Percentiles rank a stretch among this genome's conserved stretches.
phyloP scores from a whole-genome alignment of 2,113 vertebrate genomes.

The Scortum barcoo region DNA sequence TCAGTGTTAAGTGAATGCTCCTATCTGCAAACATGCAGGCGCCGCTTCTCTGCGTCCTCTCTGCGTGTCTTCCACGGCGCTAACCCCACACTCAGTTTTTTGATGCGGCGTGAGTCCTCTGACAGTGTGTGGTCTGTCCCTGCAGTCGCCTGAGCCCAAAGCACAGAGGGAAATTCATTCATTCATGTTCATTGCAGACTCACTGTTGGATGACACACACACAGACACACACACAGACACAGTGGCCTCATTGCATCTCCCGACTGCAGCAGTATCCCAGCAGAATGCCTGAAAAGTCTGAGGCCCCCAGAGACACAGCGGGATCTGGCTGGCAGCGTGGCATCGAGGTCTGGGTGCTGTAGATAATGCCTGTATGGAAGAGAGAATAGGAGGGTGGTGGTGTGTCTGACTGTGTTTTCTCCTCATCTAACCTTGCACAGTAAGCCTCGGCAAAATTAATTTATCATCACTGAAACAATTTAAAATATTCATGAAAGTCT shows the following conservation, averaged over 20 bases:
- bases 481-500: not conserved
- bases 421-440: slow-evolving; percentile 8
- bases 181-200: slow-evolving; percentile 40
- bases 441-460: not conserved
- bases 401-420: slow-evolving; percentile 26
- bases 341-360: slow-evolving; percentile 50
- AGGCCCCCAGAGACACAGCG: slow-evolving; percentile 56
- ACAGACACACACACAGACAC: slow-evolving; percentile 30
- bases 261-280: slow-evolving; percentile 66
- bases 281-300: slow-evolving; percentile 70
- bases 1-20: slow-evolving; percentile 14
- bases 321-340: slow-evolving; percentile 52
- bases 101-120: slow-evolving; percentile 11
- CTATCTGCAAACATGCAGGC: slow-evolving; percentile 60
- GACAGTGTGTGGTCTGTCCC: slow-evolving; percentile 44
- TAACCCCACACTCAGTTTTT: slow-evolving; percentile 14
- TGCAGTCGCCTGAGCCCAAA: slow-evolving; percentile 38
- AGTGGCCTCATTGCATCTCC: slow-evolving; percentile 33
- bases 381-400: slow-evolving; percentile 7
- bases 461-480: not conserved
- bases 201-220: slow-evolving; percentile 20
- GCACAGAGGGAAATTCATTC: slow-evolving; percentile 53
- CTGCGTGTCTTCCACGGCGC: slow-evolving; percentile 27
- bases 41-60: slow-evolving; percentile 32
- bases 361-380: slow-evolving; percentile 55